Evolutionary conservation across 2,888 invertebrate species (phyloP), one percentile per base, ranked within the genome.

Genomic region (Amphipyra berbera): DNA sequence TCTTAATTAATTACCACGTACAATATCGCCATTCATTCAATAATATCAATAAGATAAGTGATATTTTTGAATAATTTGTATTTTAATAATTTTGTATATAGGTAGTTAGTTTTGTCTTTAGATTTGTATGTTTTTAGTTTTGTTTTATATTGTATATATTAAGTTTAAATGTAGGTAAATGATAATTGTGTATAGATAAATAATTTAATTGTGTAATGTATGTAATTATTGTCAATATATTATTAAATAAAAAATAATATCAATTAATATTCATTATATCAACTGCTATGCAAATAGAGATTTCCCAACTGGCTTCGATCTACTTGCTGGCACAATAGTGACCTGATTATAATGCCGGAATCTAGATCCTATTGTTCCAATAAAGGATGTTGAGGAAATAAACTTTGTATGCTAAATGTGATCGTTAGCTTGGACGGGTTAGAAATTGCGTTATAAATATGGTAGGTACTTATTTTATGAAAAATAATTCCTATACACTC

Each of bases 281-380:
- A 55, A 52, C 66, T 57, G 64, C 47, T 56, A 85, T 82, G 85
- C 79, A 77, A 83, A 84, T 83, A 55, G 47, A 46, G 56, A 73
- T 73, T 72, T 83, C 86, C 86, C 85, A 57, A 68, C 62, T 68
- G 86, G 69, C 66, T 59, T 57, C 48, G 71, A 66, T 81, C 81
- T 63, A 81, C 80, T 85, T 86, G 83, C 48, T n/a, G 5, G 54
- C 81, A 90, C 88, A 90, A 90, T 88, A 82, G 84, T 88, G 85
- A 86, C 85, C 88, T 90, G 79, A 91, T 91, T 92, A 84, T 85
- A 73, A 90, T 91, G 87, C 90, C 73, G 83, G 81, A 74, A 81
- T 88, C 86, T 85, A 86, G 79, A 83, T 82, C 67, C 88, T 70
- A 91, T 93, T 93, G 93, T 92, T 89, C 90, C 82, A 69, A 67